Percentiles rank a stretch among this genome's conserved stretches.
Conservation (phyloP, 2,113 vertebrate genomes). For the Amblyornis subalaris region DNA sequence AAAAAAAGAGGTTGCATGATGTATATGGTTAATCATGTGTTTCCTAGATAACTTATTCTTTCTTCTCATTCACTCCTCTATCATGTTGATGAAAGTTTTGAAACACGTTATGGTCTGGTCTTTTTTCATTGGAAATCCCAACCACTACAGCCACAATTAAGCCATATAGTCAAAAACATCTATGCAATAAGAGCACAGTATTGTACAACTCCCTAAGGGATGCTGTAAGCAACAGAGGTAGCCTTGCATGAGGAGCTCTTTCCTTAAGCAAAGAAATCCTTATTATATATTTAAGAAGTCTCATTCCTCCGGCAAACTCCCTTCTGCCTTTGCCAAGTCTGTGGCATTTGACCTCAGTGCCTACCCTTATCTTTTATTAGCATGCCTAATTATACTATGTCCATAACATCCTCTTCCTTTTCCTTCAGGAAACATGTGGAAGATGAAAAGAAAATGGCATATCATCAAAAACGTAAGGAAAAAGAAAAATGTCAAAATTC, state of each 20-base stretch:
- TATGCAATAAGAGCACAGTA: accelerated
- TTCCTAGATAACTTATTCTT: neutral
- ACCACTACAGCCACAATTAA: neutral
- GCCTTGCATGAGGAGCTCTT: neutral
- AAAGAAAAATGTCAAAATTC: neutral
- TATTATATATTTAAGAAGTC: neutral
- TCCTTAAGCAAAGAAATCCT: neutral
- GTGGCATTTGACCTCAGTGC: neutral
- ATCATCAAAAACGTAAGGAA: neutral
- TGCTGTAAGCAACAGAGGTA: neutral
- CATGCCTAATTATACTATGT: neutral
- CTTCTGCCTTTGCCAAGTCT: neutral
- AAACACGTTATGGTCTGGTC: accelerated
- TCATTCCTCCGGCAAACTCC: neutral
- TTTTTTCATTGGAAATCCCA: neutral
- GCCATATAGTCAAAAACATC: neutral
- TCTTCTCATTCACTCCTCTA: neutral
- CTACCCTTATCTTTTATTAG: neutral
- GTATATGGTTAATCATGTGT: neutral
- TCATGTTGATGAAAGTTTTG: neutral
- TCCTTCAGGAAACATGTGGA: neutral
- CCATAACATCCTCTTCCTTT: neutral
- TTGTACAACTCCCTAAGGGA: neutral
- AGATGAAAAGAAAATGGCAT: neutral
- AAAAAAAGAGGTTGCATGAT: neutral